phyloP scores from a whole-genome alignment of 2,888 invertebrate species.

The Coelogynopora nodosa region DNA sequence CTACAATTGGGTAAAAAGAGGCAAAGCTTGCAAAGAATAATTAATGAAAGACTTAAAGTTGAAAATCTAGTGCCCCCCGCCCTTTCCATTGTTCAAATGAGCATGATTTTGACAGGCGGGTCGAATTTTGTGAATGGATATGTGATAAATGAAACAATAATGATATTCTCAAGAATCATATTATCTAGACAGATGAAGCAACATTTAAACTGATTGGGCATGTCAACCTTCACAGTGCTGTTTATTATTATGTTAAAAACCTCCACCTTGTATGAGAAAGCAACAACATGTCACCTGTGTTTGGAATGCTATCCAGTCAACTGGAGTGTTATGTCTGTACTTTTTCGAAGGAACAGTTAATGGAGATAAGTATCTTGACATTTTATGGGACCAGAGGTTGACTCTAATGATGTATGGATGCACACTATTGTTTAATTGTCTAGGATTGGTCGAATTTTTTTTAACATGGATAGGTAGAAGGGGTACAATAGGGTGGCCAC shows the following conservation, averaged over 20 bases:
- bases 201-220: constrained; percentile 22
- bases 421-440: background rate
- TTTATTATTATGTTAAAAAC: constrained; percentile 11
- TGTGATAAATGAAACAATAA: background rate
- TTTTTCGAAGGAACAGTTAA: constrained; percentile 21
- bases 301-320: background rate
- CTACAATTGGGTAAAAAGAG: background rate
- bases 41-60: background rate
- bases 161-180: constrained; percentile 19
- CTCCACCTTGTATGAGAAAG: background rate
- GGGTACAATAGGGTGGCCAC: background rate
- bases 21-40: constrained; percentile 9
- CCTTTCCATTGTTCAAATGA: background rate
- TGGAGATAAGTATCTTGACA: constrained; percentile 24
- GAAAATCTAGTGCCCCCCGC: background rate
- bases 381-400: constrained; percentile 7
- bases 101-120: background rate
- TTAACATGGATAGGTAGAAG: background rate
- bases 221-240: constrained; percentile 14
- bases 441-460: background rate
- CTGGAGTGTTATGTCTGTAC: constrained; percentile 16
- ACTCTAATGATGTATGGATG: constrained; percentile 18
- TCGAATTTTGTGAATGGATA: constrained; percentile 27
- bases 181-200: constrained; percentile 19
- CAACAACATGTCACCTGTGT: constrained; percentile 18